A percentile compares a stretch with the other conserved stretches of the same genome.
Conservation (phyloP, 2,113 vertebrate genomes). For the human region GRCh38 chr3:162965501-162966000, state of each 20-base stretch:
- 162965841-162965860: background rate
- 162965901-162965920: background rate
- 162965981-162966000: background rate
- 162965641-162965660: background rate
- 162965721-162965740: background rate
- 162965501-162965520: too few species aligned
- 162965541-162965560: too few species aligned
- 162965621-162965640: background rate
- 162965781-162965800: background rate
- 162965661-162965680: background rate
- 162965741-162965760: background rate
- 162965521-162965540: too few species aligned
- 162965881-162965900: background rate
- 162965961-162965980: background rate
- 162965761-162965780: background rate
- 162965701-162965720: background rate
- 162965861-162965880: background rate
- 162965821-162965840: background rate
- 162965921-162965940: background rate
- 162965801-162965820: accelerated
- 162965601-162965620: background rate
- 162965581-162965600: too few species aligned
- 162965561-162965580: too few species aligned
- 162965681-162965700: background rate
- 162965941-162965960: too few species aligned